These are phyloP conservation scores for Phaethon lepturus DNA, from an alignment of 2,113 vertebrate species.

Conservation along the genomic window DNA sequence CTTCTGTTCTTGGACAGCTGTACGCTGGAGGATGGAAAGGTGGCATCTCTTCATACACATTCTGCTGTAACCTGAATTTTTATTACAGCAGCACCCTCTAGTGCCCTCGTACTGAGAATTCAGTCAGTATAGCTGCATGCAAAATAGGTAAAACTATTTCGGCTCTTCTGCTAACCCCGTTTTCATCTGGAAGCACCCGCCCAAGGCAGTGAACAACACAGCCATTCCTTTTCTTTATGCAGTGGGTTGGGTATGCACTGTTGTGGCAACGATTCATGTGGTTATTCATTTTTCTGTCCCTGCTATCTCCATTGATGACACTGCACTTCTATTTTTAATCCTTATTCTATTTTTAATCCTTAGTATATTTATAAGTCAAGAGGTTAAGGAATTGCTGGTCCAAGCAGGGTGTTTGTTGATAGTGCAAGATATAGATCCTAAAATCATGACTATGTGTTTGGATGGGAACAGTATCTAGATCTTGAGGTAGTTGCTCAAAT, in stretches of 20 bases:
- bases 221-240: not conserved
- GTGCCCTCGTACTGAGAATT: not conserved
- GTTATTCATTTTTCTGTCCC: not conserved
- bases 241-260: fast-evolving
- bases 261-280: not conserved
- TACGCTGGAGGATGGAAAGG: fast-evolving
- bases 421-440: not conserved
- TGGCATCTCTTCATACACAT: fast-evolving
- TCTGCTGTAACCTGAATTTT: not conserved
- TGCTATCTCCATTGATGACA: not conserved
- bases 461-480: not conserved
- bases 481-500: not conserved
- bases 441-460: not conserved
- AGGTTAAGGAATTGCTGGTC: not conserved
- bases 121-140: not conserved
- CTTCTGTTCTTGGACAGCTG: not conserved
- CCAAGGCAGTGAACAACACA: not conserved
- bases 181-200: not conserved
- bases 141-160: not conserved
- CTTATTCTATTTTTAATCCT: not conserved
- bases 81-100: conserved; percentile 63
- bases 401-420: not conserved
- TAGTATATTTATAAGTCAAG: not conserved
- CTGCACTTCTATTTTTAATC: not conserved
- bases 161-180: fast-evolving